Conservation (phyloP, 2,797 vertebrate species). For the Phalanger gymnotis region DNA sequence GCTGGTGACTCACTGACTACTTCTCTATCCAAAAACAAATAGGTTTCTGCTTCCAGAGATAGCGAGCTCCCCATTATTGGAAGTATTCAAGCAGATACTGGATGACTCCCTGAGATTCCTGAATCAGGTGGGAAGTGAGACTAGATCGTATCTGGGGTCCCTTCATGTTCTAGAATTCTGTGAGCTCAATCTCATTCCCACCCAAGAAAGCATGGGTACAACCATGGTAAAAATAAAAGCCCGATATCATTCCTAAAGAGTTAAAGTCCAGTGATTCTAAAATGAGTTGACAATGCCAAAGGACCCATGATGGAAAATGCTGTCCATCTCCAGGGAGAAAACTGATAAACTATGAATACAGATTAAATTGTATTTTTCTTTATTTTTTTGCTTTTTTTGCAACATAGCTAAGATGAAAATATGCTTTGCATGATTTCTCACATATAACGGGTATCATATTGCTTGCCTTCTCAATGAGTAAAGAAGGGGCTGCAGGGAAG, state of each 20-base stretch:
- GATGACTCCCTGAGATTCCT: background rate
- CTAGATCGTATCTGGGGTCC: background rate
- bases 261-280: background rate
- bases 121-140: background rate
- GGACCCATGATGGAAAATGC: background rate
- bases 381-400: background rate
- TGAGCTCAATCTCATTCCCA: background rate
- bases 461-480: background rate
- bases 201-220: background rate
- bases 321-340: background rate
- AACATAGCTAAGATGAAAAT: background rate
- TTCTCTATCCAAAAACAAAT: background rate
- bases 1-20: background rate
- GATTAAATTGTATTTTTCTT: background rate
- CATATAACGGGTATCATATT: background rate
- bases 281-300: background rate
- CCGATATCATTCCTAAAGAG: background rate
- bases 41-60: background rate
- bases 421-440: background rate
- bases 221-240: background rate
- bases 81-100: background rate
- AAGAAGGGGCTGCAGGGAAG: background rate
- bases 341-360: background rate
- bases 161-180: background rate
- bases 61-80: background rate